Evolutionary conservation across 2,888 invertebrate species (phyloP).

Genomic region (Hydriomena furcata): DNA sequence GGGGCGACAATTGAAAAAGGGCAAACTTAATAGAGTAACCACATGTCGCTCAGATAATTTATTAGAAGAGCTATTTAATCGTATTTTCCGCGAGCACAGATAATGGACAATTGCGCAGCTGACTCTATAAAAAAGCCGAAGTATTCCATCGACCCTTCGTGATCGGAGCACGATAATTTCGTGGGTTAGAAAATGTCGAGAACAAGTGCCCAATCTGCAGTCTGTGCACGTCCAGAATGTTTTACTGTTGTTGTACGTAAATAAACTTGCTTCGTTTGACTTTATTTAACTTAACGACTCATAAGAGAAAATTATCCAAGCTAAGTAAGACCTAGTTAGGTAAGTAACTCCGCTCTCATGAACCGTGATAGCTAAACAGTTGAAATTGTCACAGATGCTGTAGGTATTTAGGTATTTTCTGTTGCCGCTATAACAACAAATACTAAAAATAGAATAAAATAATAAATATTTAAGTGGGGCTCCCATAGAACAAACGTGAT

Average conservation of each 20-base stretch:
- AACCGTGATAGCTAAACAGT: too few species aligned
- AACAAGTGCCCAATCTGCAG: constrained; percentile 37
- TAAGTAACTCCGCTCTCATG: too few species aligned
- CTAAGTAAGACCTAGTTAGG: too few species aligned
- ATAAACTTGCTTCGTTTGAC: constrained; percentile 18
- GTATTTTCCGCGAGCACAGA: constrained; percentile 53
- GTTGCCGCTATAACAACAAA: too few species aligned
- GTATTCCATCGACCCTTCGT: constrained; percentile 25
- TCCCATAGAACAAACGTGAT: too few species aligned
- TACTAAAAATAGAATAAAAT: too few species aligned
- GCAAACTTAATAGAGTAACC: constrained; percentile 36
- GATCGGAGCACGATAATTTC: constrained; percentile 15
- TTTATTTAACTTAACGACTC: background rate
- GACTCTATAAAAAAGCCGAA: constrained; percentile 66
- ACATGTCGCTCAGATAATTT: constrained; percentile 43
- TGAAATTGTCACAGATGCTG: too few species aligned
- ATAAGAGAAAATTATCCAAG: too few species aligned
- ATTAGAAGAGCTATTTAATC: constrained; percentile 57
- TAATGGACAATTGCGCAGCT: constrained; percentile 77
- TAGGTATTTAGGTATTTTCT: too few species aligned
- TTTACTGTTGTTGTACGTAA: constrained; percentile 32
- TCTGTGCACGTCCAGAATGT: constrained; percentile 31
- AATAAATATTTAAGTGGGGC: too few species aligned
- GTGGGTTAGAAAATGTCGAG: constrained; percentile 29
- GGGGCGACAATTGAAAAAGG: constrained; percentile 45